phyloP scores from a whole-genome alignment of 92 coral and sea anemone genomes.

The Montipora capitata region DNA sequence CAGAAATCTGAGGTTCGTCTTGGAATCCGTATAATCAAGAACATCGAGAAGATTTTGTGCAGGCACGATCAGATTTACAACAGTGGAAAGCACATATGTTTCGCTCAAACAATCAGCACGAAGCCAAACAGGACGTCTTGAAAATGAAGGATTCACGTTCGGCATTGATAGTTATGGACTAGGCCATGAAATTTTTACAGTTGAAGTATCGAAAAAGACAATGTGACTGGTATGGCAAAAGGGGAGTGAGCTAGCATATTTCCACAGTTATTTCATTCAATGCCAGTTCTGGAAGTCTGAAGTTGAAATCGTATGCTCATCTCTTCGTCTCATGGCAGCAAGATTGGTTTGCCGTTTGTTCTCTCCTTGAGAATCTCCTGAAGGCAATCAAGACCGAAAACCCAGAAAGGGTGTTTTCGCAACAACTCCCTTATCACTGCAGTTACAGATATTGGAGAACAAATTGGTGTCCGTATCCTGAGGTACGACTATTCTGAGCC shows the following conservation, averaged over 20 bases:
- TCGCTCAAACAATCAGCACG: slow-evolving; percentile 56
- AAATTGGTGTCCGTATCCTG: not conserved
- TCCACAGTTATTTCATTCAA: slow-evolving; percentile 44
- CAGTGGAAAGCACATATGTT: slow-evolving; percentile 53
- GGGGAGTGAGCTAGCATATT: slow-evolving; percentile 57
- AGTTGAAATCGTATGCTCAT: slow-evolving; percentile 13
- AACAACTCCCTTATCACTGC: slow-evolving; percentile 61
- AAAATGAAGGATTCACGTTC: slow-evolving; percentile 5
- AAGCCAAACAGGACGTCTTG: slow-evolving; percentile 50
- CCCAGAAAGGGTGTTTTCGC: slow-evolving; percentile 57
- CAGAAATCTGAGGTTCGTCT: not conserved
- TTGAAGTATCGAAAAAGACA: slow-evolving; percentile 42
- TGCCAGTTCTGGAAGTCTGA: not conserved
- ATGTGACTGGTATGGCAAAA: slow-evolving; percentile 12
- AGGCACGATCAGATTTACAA: slow-evolving; percentile 4
- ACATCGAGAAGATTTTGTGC: slow-evolving; percentile 53
- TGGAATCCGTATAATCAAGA: slow-evolving; percentile 32
- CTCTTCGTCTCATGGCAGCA: slow-evolving; percentile 18
- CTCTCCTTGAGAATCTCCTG: slow-evolving; percentile 7
- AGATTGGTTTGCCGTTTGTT: slow-evolving; percentile 30
- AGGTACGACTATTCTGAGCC: slow-evolving; percentile 77
- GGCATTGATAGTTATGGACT: slow-evolving; percentile 43
- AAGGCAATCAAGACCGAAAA: not conserved
- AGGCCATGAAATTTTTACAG: slow-evolving; percentile 66
- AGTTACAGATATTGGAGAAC: not conserved